phyloP scores from a whole-genome alignment of 2,797 vertebrate genomes.

The Notamacropus eugenii region DNA sequence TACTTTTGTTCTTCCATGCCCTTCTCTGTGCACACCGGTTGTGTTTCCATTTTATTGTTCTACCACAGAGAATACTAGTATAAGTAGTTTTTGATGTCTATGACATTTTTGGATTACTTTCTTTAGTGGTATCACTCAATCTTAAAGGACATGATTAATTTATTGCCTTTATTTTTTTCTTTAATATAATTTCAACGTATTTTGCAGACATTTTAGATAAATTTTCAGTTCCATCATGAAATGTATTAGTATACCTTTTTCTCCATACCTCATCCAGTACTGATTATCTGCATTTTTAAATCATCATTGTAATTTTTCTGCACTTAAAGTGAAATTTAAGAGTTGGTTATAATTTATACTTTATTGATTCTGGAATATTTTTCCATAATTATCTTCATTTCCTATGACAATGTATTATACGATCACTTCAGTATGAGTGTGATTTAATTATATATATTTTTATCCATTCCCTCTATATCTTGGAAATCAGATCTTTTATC shows the following conservation, averaged over 20 bases:
- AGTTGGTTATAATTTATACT: not conserved
- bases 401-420: not conserved
- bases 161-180: not conserved
- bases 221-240: not conserved
- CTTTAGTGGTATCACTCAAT: not conserved
- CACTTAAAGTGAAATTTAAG: not conserved
- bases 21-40: not conserved
- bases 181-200: not conserved
- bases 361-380: not conserved
- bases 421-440: not conserved
- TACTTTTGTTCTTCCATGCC: not conserved
- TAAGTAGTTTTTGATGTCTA: not conserved
- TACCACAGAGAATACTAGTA: not conserved
- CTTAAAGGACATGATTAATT: not conserved
- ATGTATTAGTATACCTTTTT: not conserved
- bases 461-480: not conserved
- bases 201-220: not conserved
- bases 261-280: not conserved
- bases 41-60: not conserved
- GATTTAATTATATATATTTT: not conserved
- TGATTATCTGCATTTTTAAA: not conserved
- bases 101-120: not conserved
- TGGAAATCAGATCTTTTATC: not conserved
- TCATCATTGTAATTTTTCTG: not conserved
- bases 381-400: not conserved